Evolutionary conservation across 1,140 invertebrate genomes (phyloP), one percentile per base, ranked within the genome.

Genomic region (Zaprionus camerounensis): DNA sequence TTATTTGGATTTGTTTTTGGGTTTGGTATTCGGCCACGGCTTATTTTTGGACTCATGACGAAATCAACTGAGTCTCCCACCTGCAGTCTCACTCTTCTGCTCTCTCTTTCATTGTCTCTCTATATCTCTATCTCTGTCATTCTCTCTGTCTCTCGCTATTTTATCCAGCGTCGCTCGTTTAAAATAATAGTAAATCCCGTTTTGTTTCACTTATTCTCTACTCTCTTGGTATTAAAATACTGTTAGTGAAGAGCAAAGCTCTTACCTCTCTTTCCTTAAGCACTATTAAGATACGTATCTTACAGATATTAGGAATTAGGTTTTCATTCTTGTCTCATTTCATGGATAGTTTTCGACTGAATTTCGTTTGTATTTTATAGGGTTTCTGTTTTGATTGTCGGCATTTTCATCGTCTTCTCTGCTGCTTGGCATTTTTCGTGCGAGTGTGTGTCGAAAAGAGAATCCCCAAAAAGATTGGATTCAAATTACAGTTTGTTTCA

Each of bases 371-470:
- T 76, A 80, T 64, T 88, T 44, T 67, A 64, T 88, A 85, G 71
- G 85, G 84, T 84, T 88, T 88, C 85, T 84, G 84, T 88, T 84
- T 90, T 88, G 82, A 90, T 85, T 80, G 84, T 70, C 66, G 80
- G 69, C 82, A 62, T 82, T 78, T 85, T 68, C 55, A 49, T 53
- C 26, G 34, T 36, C 53, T 56, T 58, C 31, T 49, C 55, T 58
- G 44, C 53, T 65, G 66, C 59, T 64, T 61, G 44, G 62, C 69
- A 65, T 76, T 71, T 58, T 86, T 76, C 58, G 49, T 56, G 20
- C 49, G 44, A 61, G 20, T 34, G 9, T 34, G 31, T 44, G 34
- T 57, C 15, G 20, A 17, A 44, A 63, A 65, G 74, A 87, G 84
- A 83, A 84, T 88, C 69, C 80, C 77, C 77, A 71, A 70, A 68